Evolutionary conservation across 2,797 vertebrate genomes (phyloP), one percentile per base, ranked within the genome.

Genomic region (Cygnus olor): DNA sequence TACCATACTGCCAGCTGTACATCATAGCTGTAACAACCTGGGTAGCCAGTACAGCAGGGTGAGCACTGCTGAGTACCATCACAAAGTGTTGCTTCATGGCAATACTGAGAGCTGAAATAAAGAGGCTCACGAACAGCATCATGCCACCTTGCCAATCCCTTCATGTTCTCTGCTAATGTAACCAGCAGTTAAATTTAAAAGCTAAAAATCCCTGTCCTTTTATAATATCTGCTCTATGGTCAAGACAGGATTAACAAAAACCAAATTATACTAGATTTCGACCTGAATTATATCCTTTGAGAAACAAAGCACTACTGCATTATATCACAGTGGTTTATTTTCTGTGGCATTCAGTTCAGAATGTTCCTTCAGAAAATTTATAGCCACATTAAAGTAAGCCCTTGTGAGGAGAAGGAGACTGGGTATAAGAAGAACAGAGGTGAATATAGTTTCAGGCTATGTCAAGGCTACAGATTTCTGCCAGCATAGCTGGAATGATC

Each of bases 281-380:
- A 93, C 42, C 61, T 79, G 91, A 89, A 93, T 64, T 28, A 64
- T 11, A 6, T 71, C 68, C 63, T 85, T 85, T 85, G 51, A 88
- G 57, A 92, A 96, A 71, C 14, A 40, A 91, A 89, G 65, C 76
- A 60, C 36, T 56, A 9, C 42, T 42, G 38, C 8, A 6, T 79
- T 91, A 30, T 83, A 76, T 83, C 86, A 95, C 21, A 56, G 64
- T 68, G 63, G 30, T 92, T 95, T 94, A 81, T 88, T 91, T 95
- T 80, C 93, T 87, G 76, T 80, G 57, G 63, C 72, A 66, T 70
- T 91, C 77, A 36, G 81, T 44, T 94, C 79, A 94, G 60, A 77
- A 88, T 7, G 56, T 94, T 89, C 77, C 85, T 76, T 86, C 79
- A 36, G 47, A 94, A 94, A 94, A 95, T 93, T 96, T 95, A 95